phyloP scores from a whole-genome alignment of 2,797 vertebrate genomes.

The Moxostoma hubbsi region DNA sequence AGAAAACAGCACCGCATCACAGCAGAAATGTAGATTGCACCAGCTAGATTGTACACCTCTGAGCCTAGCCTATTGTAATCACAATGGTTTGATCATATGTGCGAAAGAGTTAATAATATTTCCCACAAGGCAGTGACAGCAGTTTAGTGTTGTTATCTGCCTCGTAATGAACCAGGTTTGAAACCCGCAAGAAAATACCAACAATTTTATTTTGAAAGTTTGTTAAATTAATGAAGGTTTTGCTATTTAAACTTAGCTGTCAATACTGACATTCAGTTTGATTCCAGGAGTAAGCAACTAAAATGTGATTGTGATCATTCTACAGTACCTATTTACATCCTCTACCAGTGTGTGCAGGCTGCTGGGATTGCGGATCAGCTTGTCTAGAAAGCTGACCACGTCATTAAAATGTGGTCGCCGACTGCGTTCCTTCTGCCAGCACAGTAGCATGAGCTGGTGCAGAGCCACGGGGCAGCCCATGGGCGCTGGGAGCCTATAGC shows the following conservation, averaged over 20 bases:
- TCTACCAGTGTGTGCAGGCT: constrained; percentile 90
- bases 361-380: constrained; percentile 94
- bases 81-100: too few relatives aligned
- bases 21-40: too few relatives aligned
- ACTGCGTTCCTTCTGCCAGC: constrained; percentile 96
- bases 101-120: neutral
- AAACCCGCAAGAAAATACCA: neutral
- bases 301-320: neutral
- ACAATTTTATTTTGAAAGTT: neutral
- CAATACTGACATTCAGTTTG: neutral
- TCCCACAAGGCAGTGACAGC: neutral
- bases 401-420: constrained; percentile 91
- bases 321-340: constrained; percentile 71
- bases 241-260: neutral
- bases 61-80: too few relatives aligned
- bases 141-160: neutral
- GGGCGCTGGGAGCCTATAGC: constrained; percentile 94
- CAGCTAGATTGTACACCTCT: too few relatives aligned
- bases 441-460: constrained; percentile 97
- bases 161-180: neutral
- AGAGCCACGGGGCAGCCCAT: constrained; percentile 94
- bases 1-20: too few relatives aligned
- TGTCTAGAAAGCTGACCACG: constrained; percentile 92
- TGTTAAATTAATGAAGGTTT: neutral
- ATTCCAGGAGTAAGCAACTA: neutral